Conservation (phyloP, 1,140 invertebrate genomes). For the Apis dorsata region DNA sequence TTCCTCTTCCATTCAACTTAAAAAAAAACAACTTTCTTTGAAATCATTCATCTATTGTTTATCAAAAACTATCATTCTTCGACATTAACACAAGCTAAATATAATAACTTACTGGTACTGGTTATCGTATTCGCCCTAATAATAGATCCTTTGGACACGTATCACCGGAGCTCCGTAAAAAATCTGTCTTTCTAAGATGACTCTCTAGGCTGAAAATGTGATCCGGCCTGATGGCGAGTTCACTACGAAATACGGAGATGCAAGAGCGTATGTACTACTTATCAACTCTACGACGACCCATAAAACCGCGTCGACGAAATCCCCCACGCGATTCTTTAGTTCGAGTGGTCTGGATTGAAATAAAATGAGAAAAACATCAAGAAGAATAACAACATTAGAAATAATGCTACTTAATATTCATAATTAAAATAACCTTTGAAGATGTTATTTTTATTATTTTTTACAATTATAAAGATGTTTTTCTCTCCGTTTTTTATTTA, state of each 20-base stretch:
- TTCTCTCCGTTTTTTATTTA: no score
- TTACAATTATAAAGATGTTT: no score
- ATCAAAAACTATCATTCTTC: no score
- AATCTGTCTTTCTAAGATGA: neutral
- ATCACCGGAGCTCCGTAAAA: neutral
- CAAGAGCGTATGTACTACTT: conserved; percentile 78
- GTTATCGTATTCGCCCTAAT: no score
- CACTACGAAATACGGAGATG: conserved; percentile 76
- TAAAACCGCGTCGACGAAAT: conserved; percentile 64
- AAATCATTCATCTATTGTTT: no score
- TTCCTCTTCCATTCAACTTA: no score
- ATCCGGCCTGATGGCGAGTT: conserved; percentile 71
- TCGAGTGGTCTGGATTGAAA: neutral
- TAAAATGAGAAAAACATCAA: neutral
- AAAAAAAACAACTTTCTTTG: no score
- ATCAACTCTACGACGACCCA: conserved; percentile 63
- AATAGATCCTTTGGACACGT: neutral
- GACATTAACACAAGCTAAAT: no score
- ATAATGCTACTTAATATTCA: no score
- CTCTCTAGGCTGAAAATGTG: conserved; percentile 17
- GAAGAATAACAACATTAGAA: neutral
- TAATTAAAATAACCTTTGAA: no score
- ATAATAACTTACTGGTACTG: no score
- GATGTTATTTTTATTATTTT: no score
- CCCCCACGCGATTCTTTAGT: conserved; percentile 25